Evolutionary conservation across 2,113 vertebrate species (phyloP).

Genomic region (Pimephales promelas): DNA sequence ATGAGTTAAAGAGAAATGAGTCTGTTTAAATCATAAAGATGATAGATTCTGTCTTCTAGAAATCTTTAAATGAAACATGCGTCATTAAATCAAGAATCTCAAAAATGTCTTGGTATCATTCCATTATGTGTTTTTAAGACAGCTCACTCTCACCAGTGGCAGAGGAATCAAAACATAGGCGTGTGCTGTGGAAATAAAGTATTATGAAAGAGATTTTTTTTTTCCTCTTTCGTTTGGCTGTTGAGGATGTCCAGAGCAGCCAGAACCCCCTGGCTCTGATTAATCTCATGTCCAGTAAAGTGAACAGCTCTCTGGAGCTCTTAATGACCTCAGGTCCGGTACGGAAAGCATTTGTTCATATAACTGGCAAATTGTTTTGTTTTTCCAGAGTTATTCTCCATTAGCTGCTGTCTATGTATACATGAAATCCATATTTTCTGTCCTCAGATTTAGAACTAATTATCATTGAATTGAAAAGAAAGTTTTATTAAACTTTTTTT

Average conservation of each 20-base stretch:
- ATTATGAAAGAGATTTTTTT: constrained; percentile 45
- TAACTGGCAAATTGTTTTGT: constrained; percentile 13
- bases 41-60: neutral
- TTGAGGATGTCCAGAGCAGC: constrained; percentile 47
- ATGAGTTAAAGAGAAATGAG: neutral
- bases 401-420: neutral
- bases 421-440: neutral
- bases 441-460: too few relatives aligned
- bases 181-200: constrained; percentile 59
- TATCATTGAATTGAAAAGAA: too few relatives aligned
- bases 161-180: constrained; percentile 70
- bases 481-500: too few relatives aligned
- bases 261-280: constrained; percentile 38
- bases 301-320: constrained; percentile 33
- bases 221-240: constrained; percentile 34
- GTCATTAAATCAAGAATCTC: neutral
- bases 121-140: constrained; percentile 56
- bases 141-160: constrained; percentile 54
- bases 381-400: neutral
- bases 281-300: constrained; percentile 35
- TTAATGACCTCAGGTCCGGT: constrained; percentile 17
- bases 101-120: constrained; percentile 23
- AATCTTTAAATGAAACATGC: neutral
- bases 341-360: constrained; percentile 35
- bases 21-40: neutral